These are phyloP conservation scores for Eristalis tenax DNA, from an alignment of 2,888 invertebrate species.

Conservation along the genomic window DNA sequence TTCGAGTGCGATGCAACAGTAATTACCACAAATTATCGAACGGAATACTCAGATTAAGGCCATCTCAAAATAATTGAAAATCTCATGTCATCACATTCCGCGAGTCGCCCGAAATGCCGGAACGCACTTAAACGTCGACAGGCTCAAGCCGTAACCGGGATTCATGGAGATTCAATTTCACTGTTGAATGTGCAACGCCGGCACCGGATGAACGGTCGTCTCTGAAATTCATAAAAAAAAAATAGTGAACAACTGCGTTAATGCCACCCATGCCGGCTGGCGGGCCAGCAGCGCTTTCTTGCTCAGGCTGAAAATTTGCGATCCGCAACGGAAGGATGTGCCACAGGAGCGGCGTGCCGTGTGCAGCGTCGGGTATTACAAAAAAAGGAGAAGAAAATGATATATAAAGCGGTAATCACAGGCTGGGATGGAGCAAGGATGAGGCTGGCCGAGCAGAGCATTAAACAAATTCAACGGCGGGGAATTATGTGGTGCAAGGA, in stretches of 20 bases:
- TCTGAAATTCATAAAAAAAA: neutral
- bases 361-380: neutral
- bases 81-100: neutral
- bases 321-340: neutral
- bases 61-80: neutral
- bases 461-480: conserved; percentile 54
- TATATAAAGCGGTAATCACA: neutral
- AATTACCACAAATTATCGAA: neutral
- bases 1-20: neutral
- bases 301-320: neutral
- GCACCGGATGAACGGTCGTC: neutral
- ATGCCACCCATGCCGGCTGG: neutral
- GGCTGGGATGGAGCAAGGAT: neutral
- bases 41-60: neutral
- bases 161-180: neutral
- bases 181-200: neutral
- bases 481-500: conserved; percentile 31
- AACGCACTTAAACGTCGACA: neutral
- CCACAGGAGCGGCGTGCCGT: neutral
- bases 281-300: no score
- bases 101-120: neutral
- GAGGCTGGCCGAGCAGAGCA: conserved; percentile 15
- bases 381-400: neutral
- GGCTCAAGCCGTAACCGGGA: neutral
- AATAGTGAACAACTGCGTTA: neutral